Evolutionary conservation across 2,113 vertebrate species (phyloP).

Genomic region (Uropsilus gracilis): DNA sequence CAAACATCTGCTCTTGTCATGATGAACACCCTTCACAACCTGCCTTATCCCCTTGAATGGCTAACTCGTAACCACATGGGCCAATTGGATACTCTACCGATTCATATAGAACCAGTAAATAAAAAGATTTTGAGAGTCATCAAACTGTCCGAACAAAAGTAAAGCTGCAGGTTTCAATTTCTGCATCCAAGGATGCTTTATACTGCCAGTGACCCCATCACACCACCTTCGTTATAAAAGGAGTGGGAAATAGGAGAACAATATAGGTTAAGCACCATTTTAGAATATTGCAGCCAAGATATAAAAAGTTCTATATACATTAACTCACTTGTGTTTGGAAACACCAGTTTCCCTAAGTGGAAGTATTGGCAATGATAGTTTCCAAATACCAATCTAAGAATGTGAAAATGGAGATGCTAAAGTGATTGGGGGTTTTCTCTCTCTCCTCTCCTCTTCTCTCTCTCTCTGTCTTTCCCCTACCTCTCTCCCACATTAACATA

Average conservation of each 20-base stretch:
- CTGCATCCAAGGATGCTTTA: background rate
- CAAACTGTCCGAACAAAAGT: background rate
- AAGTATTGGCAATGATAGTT: constrained; percentile 14
- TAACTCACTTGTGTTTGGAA: background rate
- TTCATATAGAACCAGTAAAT: background rate
- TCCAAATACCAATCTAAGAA: constrained; percentile 26
- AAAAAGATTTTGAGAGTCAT: background rate
- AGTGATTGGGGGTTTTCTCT: background rate
- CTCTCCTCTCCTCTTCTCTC: background rate
- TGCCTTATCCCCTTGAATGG: background rate
- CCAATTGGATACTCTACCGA: background rate
- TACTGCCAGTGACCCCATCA: background rate
- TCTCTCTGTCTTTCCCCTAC: no score
- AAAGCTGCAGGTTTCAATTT: background rate
- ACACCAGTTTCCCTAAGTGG: constrained; percentile 26
- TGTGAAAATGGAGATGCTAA: constrained; percentile 14
- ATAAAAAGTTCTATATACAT: background rate
- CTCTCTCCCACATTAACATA: background rate
- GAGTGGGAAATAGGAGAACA: background rate
- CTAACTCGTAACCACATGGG: background rate
- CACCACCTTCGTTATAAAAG: background rate
- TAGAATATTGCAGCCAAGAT: background rate
- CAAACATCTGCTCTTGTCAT: background rate
- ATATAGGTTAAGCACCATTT: background rate
- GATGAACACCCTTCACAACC: background rate